Base-by-base conservation (phyloP, 2,888 invertebrate species). In the Melanchra persicariae region DNA sequence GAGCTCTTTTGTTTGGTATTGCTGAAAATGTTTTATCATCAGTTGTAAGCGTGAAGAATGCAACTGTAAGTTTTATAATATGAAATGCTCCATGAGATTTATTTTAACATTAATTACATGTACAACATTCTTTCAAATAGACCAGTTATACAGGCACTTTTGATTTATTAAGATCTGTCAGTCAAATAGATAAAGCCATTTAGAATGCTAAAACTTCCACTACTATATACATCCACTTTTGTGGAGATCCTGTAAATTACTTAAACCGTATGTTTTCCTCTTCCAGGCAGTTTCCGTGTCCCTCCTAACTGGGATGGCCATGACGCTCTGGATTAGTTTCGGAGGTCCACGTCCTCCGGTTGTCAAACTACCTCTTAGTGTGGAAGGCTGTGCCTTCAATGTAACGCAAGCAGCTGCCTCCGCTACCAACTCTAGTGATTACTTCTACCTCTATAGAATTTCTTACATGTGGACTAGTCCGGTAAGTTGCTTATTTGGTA, bases 281-380 rank as follows among this genome's bases (percentile, higher is more conserved):
- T 70, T 93, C 10, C 92, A 97, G 97, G 98, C 98, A 40, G 97
- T 97, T 0, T 94, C 98, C 15, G 86, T 95, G 17, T 98, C 97
- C 0, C 92, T 98, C 3, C 60, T 97, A 0, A 86, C 94, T 8
- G 97, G 98, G 0, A 95, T 99, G 74, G 92, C 96, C 0, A 88
- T 98, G 65, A 97, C 97, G 1, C 95, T 98, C 57, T 98, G 98
- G 98, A 97, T 98, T 81, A 98, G 98, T 63, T 98, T 99, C 90
- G 98, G 98, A 0, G 97, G 97, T 7, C 97, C 98, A 0, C 97
- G 97, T 82, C 98, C 98, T 0, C 91, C 96, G 0, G 89, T 96
- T 0, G 91, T 92, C 9, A 95, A 92, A 60, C 88, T 98, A 54
- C 96, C 97, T 0, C 94, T 97, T 54, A 96, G 96, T 19, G 96